These are phyloP conservation scores for Bucco capensis DNA, from an alignment of 2,113 vertebrate species.

Conservation along the genomic window DNA sequence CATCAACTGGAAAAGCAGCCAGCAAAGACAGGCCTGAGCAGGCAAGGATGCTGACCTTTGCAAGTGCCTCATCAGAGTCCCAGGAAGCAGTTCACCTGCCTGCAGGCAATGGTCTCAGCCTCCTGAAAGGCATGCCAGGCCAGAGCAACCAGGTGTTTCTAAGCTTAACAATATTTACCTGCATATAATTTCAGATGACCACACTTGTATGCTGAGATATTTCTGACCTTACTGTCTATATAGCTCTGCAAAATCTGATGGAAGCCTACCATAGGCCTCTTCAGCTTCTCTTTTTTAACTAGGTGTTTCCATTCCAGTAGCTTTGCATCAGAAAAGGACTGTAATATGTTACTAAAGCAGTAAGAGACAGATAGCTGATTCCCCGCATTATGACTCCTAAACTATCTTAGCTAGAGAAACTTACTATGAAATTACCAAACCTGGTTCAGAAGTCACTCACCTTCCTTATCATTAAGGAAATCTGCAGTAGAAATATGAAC, in stretches of 20 bases:
- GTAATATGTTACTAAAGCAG: rapidly evolving
- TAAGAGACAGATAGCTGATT: not conserved
- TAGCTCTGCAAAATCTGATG: not conserved
- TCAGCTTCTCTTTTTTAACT: not conserved
- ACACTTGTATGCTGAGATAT: rapidly evolving
- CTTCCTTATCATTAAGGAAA: not conserved
- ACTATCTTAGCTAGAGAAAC: not conserved
- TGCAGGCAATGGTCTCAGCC: rapidly evolving
- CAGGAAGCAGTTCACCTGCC: not conserved
- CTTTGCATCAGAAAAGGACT: not conserved
- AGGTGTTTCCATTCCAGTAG: not conserved
- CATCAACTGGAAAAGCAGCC: not conserved
- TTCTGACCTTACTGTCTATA: not conserved
- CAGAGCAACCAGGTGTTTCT: rapidly evolving
- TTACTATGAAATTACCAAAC: not conserved
- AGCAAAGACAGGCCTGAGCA: not conserved
- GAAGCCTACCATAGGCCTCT: not conserved
- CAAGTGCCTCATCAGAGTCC: not conserved
- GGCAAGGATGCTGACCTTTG: not conserved
- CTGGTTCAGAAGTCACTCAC: not conserved
- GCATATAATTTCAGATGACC: rapidly evolving
- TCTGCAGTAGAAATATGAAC: not conserved
- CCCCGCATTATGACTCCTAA: not conserved
- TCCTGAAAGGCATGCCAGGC: rapidly evolving
- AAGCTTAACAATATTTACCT: not conserved